A percentile compares a stretch with the other conserved stretches of the same genome.
phyloP scores from a whole-genome alignment of 2,888 invertebrate genomes.

The Lysandra coridon region DNA sequence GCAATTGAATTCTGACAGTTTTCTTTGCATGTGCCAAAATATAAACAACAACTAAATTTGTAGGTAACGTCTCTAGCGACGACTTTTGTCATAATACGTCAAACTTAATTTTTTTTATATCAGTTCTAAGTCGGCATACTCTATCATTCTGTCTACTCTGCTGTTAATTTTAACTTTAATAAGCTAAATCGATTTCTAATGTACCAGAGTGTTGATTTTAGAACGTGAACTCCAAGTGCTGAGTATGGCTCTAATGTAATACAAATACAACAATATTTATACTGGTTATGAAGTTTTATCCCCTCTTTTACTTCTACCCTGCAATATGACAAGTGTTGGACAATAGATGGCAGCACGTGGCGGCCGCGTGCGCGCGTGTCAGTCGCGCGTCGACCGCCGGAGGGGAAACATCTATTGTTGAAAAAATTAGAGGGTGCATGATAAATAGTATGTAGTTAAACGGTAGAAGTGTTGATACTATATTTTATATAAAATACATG shows the following conservation, averaged over 20 bases:
- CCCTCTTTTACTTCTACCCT: conserved; percentile 2
- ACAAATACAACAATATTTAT: neutral
- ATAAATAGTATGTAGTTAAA: conserved; percentile 1
- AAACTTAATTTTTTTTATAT: too few species aligned
- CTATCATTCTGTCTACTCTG: too few species aligned
- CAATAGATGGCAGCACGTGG: conserved; percentile 65
- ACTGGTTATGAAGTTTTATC: neutral
- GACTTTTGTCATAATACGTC: too few species aligned
- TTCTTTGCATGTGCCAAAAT: too few species aligned
- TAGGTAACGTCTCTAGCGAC: too few species aligned
- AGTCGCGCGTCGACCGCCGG: conserved; percentile 54
- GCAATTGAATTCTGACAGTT: too few species aligned
- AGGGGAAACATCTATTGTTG: conserved; percentile 56
- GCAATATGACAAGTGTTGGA: conserved; percentile 37
- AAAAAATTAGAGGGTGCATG: conserved; percentile 35
- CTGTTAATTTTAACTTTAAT: too few species aligned
- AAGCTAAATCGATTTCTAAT: too few species aligned
- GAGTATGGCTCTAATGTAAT: neutral
- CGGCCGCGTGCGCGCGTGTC: conserved; percentile 59
- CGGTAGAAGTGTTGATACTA: neutral
- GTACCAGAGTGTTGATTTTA: too few species aligned
- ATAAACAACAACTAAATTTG: too few species aligned
- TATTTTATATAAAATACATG: neutral
- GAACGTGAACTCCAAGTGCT: neutral
- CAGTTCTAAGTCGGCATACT: too few species aligned